These are phyloP conservation scores for Monochamus alternatus DNA, from an alignment of 2,888 invertebrate genomes.

Conservation along the genomic window DNA sequence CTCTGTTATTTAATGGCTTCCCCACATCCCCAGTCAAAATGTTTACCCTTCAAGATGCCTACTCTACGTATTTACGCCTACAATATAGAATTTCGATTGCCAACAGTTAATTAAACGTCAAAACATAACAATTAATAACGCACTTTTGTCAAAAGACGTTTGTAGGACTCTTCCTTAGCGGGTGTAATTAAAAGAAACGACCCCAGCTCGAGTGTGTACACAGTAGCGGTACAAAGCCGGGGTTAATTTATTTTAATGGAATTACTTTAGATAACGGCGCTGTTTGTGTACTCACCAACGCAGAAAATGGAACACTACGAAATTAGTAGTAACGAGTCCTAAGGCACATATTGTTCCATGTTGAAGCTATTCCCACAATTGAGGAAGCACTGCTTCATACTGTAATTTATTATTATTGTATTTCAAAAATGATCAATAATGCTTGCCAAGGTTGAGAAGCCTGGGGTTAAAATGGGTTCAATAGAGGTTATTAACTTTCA, in stretches of 20 bases:
- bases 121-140: background rate
- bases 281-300: background rate
- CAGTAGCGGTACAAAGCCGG: background rate
- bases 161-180: too few relatives aligned
- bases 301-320: background rate
- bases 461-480: too few relatives aligned
- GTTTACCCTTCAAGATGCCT: too few relatives aligned
- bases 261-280: background rate
- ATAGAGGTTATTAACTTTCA: too few relatives aligned
- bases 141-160: background rate
- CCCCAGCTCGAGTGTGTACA: background rate
- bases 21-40: background rate
- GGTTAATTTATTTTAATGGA: background rate
- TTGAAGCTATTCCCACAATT: background rate
- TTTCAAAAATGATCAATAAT: background rate
- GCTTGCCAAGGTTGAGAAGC: background rate
- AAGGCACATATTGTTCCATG: background rate
- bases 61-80: too few relatives aligned
- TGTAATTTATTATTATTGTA: background rate
- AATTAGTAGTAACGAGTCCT: background rate
- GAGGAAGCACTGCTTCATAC: background rate
- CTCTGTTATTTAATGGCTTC: background rate
- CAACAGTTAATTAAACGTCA: background rate
- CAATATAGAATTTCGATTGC: too few relatives aligned
- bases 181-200: too few relatives aligned